Evolutionary conservation across 2,113 vertebrate genomes (phyloP), one percentile per base, ranked within the genome.

Genomic region (Amphiprion percula): DNA sequence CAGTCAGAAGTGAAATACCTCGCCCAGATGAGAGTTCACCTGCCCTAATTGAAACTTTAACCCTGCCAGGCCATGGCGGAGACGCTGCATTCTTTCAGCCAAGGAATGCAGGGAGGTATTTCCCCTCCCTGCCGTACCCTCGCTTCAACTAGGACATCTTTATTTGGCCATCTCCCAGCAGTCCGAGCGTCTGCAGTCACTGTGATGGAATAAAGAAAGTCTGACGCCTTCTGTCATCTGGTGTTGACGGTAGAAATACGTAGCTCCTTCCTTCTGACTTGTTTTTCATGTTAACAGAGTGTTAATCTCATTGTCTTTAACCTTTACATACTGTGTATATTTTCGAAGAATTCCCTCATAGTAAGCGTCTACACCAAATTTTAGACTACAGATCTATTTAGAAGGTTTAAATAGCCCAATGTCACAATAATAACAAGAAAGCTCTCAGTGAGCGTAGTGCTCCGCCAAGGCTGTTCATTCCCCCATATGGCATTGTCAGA

Each of bases 51-150:
- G 58, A 65, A 83, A 30, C 64, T 30, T 68, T 56, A 26, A 79
- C 60, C 67, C 72, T 14, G 68, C 28, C 54, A 14, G 21, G 63
- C 33, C 37, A 2, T 0, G 62, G 80, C n/a, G 66, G n/a, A 76
- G 61, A 81, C 16, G 65, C 64, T 14, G 58, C 89, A 91, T 91
- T 90, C 89, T 55, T 88, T 62, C 65, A 59, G 11, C 39, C 4
- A 0, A 90, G 89, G 91, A 93, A 93, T 92, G 89, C 67, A 61
- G 78, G 68, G 77, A 82, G 72, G 63, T 79, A 54, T 80, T 65
- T 75, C 71, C 82, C 67, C 66, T 76, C 58, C 58, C 66, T 65
- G 72, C 9, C 17, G 7, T 8, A 19, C 30, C 41, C 26, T 76
- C 21, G 12, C 47, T 70, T 62, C 10, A 47, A 61, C 21, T 55